Evolutionary conservation across 2,113 vertebrate genomes (phyloP), one percentile per base, ranked within the genome.

Genomic region (Malaclemys terrapin): DNA sequence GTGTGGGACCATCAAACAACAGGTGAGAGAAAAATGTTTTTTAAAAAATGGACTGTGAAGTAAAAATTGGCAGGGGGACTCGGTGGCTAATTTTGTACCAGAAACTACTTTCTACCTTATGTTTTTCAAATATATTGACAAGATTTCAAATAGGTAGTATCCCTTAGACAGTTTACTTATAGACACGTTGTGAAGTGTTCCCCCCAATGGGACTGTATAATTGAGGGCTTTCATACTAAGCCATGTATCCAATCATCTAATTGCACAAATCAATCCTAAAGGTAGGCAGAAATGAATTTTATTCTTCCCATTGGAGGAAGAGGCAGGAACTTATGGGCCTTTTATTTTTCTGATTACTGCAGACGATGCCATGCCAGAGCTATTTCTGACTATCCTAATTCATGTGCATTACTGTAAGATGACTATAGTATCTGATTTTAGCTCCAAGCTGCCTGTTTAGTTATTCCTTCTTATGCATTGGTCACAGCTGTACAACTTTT

Each of bases 151-250:
- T 2, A 84, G 50, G 72, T 82, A 81, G 80, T 25, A 87, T 89
- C 89, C 57, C 87, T 92, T 78, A 88, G 82, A 84, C 91, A 89
- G 54, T 9, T 88, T 53, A 93, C 85, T 94, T 9, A 50, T 65
- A 83, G 79, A 85, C 82, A 83, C 80, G 54, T 0, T 24, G 50
- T 6, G 20, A 95, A 94, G 56, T 31, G 72, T 47, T 91, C 89
- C 87, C 94, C 94, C 95, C 94, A 86, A 87, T 80, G 93, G 89
- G 85, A 78, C 94, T 90, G 72, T 83, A 29, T 85, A 93, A 96
- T 24, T 12, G 87, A 91, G 93, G 53, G 93, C 83, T 96, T 96
- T 87, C 50, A 92, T 76, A 88, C 92, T 45, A 3, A 91, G 82
- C 85, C 59, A 59, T 10, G 90, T 27, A 84, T 52, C 87, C n/a